Conservation (phyloP, 2,797 vertebrate genomes). For the Dromococcyx pavoninus region DNA sequence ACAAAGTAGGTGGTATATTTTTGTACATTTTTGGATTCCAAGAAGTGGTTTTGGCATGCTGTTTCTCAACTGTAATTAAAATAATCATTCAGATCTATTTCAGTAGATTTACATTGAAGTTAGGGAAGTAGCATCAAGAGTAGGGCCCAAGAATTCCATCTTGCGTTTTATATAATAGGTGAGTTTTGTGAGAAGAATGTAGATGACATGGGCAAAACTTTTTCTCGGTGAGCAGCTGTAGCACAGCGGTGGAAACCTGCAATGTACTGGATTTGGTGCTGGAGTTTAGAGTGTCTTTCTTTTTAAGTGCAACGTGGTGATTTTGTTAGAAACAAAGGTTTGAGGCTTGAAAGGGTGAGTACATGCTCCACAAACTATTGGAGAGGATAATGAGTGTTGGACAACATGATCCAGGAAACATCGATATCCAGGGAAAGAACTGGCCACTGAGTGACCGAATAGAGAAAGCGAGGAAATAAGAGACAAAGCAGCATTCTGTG, state of each 20-base stretch:
- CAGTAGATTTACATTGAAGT: neutral
- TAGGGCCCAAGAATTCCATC: neutral
- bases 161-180: neutral
- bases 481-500: slow-evolving; percentile 24
- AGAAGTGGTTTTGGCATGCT: neutral
- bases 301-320: neutral
- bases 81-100: slow-evolving; percentile 24
- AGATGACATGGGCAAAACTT: neutral
- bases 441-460: neutral
- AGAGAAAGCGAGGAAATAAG: neutral
- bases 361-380: neutral
- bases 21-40: neutral
- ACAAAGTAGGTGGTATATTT: neutral
- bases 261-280: neutral
- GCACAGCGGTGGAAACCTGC: neutral
- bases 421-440: neutral
- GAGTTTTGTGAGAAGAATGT: neutral
- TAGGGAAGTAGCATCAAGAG: neutral
- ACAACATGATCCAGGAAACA: neutral
- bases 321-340: neutral
- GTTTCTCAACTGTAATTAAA: neutral
- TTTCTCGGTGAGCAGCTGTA: neutral
- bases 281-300: neutral
- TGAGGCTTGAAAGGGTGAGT: neutral
- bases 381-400: neutral